Evolutionary conservation across 2,888 invertebrate genomes (phyloP).

Genomic region (Glyphotaelius pellucidus): DNA sequence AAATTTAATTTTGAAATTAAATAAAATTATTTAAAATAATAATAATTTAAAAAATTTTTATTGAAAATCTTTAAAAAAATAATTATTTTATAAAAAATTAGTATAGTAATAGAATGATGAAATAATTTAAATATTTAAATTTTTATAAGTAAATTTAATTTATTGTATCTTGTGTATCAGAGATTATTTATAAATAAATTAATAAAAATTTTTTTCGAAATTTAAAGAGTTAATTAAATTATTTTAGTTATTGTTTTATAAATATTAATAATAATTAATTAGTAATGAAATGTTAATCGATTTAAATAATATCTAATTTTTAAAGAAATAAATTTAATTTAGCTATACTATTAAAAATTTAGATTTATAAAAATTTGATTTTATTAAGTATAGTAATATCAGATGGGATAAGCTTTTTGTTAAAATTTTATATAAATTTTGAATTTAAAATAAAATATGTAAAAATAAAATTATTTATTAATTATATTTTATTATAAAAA

Average conservation of each 20-base stretch:
- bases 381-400: conserved; percentile 68
- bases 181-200: conserved; percentile 78
- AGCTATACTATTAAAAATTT: conserved; percentile 69
- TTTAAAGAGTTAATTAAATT: conserved; percentile 80
- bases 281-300: conserved; percentile 82
- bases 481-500: conserved; percentile 75
- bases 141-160: conserved; percentile 77
- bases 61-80: conserved; percentile 73
- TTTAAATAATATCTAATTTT: conserved; percentile 81
- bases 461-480: conserved; percentile 79
- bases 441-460: conserved; percentile 72
- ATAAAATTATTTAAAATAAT: conserved; percentile 70
- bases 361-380: conserved; percentile 69
- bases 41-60: conserved; percentile 74
- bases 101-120: conserved; percentile 79
- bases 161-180: conserved; percentile 86
- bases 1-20: conserved; percentile 68
- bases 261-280: conserved; percentile 81
- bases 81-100: conserved; percentile 76
- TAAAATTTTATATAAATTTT: conserved; percentile 75
- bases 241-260: conserved; percentile 78
- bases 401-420: conserved; percentile 80
- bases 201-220: conserved; percentile 67
- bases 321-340: conserved; percentile 80
- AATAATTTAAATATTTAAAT: conserved; percentile 74